A percentile compares a stretch with the other conserved stretches of the same genome.
Conservation (phyloP, 2,888 invertebrate genomes). For the Stomorhina lunata region DNA sequence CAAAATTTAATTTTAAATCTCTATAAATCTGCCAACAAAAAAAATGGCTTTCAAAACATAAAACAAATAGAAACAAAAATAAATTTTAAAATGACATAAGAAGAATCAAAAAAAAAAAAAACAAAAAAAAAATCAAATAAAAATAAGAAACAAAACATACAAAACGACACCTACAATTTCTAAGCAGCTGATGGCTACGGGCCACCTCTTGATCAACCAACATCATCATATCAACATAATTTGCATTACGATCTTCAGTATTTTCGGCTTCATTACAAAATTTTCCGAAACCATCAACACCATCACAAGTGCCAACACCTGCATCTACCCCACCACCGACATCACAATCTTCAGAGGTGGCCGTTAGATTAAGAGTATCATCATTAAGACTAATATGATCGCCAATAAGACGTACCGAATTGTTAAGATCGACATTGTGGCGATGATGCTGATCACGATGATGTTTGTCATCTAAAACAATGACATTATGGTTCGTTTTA, state of each 20-base stretch:
- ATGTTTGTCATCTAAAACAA: conserved; percentile 35
- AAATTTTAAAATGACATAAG: not conserved
- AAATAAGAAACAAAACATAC: not conserved
- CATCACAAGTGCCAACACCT: not conserved
- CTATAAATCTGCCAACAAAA: not conserved
- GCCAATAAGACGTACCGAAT: conserved; percentile 24
- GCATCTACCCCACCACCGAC: not conserved
- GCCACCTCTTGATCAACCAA: conserved; percentile 62
- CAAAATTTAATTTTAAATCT: not conserved
- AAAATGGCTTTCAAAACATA: not conserved
- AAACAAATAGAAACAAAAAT: conserved; percentile 7
- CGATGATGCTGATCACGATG: conserved; percentile 20
- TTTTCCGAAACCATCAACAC: conserved; percentile 13
- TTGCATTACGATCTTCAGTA: conserved; percentile 30
- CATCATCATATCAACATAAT: conserved; percentile 45
- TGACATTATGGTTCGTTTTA: conserved; percentile 27
- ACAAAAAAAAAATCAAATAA: not conserved
- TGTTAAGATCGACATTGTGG: not conserved
- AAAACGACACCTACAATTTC: conserved; percentile 67
- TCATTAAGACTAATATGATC: not conserved
- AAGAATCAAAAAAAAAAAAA: conserved; percentile 6
- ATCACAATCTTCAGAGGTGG: not conserved
- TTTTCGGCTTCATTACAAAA: not conserved
- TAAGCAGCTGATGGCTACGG: conserved; percentile 64
- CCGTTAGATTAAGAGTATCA: too few species aligned